Evolutionary conservation across 2,113 vertebrate genomes (phyloP), one percentile per base, ranked within the genome.

Genomic region (Nothobranchius furzeri): DNA sequence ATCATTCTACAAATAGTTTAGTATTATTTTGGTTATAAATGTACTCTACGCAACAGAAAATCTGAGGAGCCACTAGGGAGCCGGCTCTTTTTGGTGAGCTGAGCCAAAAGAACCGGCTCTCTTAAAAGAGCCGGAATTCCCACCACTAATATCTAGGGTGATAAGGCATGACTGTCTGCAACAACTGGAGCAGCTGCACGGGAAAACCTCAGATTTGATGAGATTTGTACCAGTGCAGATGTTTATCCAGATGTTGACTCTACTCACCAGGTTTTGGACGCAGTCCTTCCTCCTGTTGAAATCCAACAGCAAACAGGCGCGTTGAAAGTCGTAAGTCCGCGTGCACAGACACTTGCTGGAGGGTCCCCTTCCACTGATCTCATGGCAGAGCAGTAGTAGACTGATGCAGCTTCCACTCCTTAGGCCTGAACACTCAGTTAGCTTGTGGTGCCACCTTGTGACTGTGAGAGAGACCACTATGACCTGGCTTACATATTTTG

Each of bases 361-460:
- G 20, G 49, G 36, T 12, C 11, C 48, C 42, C 52, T 14, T 35
- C 45, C 10, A 35, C 9, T 45, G 9, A 45, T 11, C 57, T 17
- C 14, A 15, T 14, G 52, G 15, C 2, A n/a, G 40, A 53, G 20
- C 37, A 64, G 20, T 53, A 46, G 37, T 53, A 46, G 37, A 15
- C 15, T 50, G 4, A 15, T 56, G 15, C 45, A 43, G 53, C 30
- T 50, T 66, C 47, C 47, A 65, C 25, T 4, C 15, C 20, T 46
- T n/a, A 43, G 54, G 17, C 13, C 25, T 6, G 36, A 48, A 35
- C 59, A 15, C 20, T 58, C 36, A 12, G 62, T 73, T 69, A 57
- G 13, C 51, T 59, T 85, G 55, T 68, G 50, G 11, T 60, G 87
- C 82, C 87, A 76, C 54, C 88, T 70, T 70, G 81, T 81, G 89